Evolutionary conservation across 1,140 invertebrate genomes (phyloP), one percentile per base, ranked within the genome.

Genomic region (Ericerus pela): DNA sequence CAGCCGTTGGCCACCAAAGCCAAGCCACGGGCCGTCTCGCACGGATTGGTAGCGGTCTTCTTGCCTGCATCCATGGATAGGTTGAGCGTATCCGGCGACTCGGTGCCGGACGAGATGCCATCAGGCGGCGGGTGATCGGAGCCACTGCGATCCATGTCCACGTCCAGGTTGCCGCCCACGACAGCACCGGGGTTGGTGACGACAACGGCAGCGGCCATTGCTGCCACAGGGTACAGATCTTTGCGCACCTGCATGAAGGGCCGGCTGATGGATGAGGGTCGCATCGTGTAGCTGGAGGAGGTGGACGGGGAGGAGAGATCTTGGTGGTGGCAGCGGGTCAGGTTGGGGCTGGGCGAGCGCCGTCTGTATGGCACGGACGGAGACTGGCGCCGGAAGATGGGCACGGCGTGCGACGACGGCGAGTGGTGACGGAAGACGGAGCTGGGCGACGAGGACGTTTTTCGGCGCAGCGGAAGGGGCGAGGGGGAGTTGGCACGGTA

Each of bases 251-350:
- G 41, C 8, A 47, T 24, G 2, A 5, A 5, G 20, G 14, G n/a
- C 37, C 16, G 3, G 41, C 16, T 47, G 10, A 2, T 2, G 41
- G 26, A 14, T 18, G 14, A 18, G 36, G 41, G 41, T 22, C 41
- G 41, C 41, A 47, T 47, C 20, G 41, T 47, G 20, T 47, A 47
- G n/a, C n/a, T n/a, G n/a, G n/a, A n/a, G 20, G 41, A 47, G 16
- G 41, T 24, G 6, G 41, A 47, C 8, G 41, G 41, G 8, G 41
- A 47, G 5, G 41, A 47, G 22, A 24, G 14, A 47, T 47, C 41
- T 47, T 47, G 41, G 14, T 47, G 41, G 20, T 47, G 41, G 41
- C 41, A 47, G 22, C 26, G 22, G 20, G 41, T 47, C 20, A 47
- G 26, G 20, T 47, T 47, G 10, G 41, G 41, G 8, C 20, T 24